Evolutionary conservation across 2,888 invertebrate genomes (phyloP).

Genomic region (Hypolimnas misippus): DNA sequence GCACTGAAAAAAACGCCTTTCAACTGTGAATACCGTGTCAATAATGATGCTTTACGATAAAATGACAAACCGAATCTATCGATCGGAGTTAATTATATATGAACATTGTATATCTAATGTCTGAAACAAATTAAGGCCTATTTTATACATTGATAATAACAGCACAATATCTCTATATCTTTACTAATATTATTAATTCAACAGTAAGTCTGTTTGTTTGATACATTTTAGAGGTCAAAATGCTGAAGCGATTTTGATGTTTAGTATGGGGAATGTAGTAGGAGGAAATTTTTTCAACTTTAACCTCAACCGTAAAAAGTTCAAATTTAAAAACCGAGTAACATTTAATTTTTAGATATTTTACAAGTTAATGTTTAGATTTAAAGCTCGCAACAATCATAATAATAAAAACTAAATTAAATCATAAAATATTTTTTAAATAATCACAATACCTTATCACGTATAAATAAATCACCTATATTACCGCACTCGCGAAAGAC

Average conservation of each 20-base stretch:
- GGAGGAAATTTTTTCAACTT: no score
- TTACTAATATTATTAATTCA: not conserved
- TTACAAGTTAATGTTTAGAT: no score
- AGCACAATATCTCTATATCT: not conserved
- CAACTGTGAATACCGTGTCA: constrained; percentile 51
- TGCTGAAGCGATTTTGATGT: not conserved
- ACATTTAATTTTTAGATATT: no score
- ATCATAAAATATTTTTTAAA: no score
- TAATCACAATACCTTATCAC: no score
- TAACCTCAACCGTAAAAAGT: no score
- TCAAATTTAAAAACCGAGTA: no score
- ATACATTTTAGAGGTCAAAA: no score
- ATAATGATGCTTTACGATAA: constrained; percentile 53
- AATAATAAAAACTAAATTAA: no score
- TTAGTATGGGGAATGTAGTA: no score
- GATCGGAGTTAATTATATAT: constrained; percentile 15
- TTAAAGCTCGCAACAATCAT: no score
- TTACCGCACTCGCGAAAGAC: not conserved
- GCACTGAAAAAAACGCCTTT: constrained; percentile 47
- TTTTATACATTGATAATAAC: not conserved
- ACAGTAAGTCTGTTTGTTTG: no score
- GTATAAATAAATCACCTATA: not conserved
- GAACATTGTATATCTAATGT: constrained; percentile 14
- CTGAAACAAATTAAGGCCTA: constrained; percentile 5
- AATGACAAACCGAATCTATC: constrained; percentile 63